These are phyloP conservation scores for Dascyllus trimaculatus DNA, from an alignment of 2,113 vertebrate species.

Conservation along the genomic window DNA sequence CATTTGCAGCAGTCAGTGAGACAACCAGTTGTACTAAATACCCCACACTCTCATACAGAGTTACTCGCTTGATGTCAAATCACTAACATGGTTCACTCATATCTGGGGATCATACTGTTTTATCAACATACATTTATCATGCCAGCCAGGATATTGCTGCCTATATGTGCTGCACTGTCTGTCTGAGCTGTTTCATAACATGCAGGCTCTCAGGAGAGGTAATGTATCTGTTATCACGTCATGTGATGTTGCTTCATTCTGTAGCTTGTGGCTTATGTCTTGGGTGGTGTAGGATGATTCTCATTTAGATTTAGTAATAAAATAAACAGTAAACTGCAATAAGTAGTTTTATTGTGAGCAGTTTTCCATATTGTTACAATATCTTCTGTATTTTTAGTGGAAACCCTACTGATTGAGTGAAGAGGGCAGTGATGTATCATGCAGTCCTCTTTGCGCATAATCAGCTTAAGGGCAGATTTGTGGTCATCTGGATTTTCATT, in stretches of 20 bases:
- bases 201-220: neutral
- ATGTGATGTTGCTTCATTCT: neutral
- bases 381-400: neutral
- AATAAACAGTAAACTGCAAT: neutral
- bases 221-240: neutral
- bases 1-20: too few relatives aligned
- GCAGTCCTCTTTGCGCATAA: conserved; percentile 6
- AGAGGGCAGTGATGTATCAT: neutral
- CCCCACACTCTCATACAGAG: too few relatives aligned
- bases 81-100: neutral
- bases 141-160: neutral
- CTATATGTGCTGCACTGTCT: neutral
- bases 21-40: too few relatives aligned
- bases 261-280: neutral
- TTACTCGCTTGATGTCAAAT: neutral
- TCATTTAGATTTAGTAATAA: neutral
- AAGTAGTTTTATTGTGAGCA: neutral
- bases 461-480: conserved; percentile 35
- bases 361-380: neutral
- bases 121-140: neutral
- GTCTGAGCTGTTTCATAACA: neutral
- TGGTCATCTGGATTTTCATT: conserved; percentile 46
- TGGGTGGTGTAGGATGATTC: neutral
- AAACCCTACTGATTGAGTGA: neutral
- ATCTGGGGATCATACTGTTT: neutral